Conservation (phyloP, 2,888 invertebrate genomes). For the Pseudococcus jackbeardsleyi region DNA sequence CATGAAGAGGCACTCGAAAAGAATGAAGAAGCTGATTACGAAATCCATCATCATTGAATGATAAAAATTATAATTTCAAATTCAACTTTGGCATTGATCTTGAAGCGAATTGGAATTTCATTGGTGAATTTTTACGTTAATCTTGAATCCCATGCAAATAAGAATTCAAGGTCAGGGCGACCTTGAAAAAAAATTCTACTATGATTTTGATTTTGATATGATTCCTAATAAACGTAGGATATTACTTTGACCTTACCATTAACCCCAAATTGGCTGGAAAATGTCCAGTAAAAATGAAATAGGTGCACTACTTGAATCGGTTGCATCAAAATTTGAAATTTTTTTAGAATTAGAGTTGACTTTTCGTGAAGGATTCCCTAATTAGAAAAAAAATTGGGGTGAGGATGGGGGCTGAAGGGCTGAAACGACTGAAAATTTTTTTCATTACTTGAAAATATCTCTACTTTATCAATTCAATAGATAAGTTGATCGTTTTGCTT, state of each 20-base stretch:
- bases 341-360: too few species aligned
- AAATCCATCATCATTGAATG: neutral
- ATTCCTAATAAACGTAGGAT: neutral
- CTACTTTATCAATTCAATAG: too few species aligned
- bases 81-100: constrained; percentile 19
- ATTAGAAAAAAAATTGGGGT: too few species aligned
- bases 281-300: neutral
- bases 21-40: neutral
- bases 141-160: neutral
- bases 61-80: neutral
- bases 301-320: too few species aligned
- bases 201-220: neutral
- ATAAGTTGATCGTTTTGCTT: too few species aligned
- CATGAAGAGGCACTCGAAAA: neutral
- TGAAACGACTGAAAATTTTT: too few species aligned
- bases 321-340: too few species aligned
- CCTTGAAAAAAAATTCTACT: neutral
- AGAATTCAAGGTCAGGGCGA: neutral
- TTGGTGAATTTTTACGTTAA: neutral
- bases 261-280: neutral
- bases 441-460: too few species aligned
- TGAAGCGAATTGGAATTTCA: neutral
- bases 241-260: neutral
- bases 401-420: too few species aligned
- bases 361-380: too few species aligned